Percentiles rank a stretch among this genome's conserved stretches.
Evolutionary conservation across 2,888 invertebrate species (phyloP).

Genomic region (Erebia epiphron): DNA sequence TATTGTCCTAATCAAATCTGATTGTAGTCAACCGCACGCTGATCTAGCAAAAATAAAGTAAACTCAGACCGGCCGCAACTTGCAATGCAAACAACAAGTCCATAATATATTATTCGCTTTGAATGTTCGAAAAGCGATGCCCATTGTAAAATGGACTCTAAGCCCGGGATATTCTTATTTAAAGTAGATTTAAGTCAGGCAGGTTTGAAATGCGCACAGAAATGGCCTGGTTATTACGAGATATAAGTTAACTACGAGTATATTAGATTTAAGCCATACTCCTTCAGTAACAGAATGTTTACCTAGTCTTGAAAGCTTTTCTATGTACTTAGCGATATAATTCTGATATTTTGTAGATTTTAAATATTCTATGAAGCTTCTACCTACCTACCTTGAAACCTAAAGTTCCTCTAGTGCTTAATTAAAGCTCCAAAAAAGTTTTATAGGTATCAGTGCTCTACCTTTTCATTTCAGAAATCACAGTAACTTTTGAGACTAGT

Average conservation of each 20-base stretch:
- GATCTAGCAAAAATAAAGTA: slow-evolving; percentile 6
- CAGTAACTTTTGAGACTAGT: too few relatives aligned
- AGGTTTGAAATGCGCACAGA: slow-evolving; percentile 10
- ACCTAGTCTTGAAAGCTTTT: not conserved
- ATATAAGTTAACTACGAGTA: too few relatives aligned
- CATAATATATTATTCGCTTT: not conserved
- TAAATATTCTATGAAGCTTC: too few relatives aligned
- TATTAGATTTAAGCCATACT: not conserved
- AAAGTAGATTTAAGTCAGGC: slow-evolving; percentile 24
- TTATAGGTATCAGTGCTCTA: too few relatives aligned
- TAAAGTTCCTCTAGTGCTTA: too few relatives aligned
- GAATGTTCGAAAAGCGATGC: not conserved
- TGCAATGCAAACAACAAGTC: slow-evolving; percentile 15
- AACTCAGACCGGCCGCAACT: not conserved
- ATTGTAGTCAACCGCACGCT: slow-evolving; percentile 8
- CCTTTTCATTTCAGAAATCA: too few relatives aligned
- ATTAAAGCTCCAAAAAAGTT: too few relatives aligned
- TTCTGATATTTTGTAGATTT: not conserved
- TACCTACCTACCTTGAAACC: too few relatives aligned
- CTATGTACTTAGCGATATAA: not conserved
- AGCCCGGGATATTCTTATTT: slow-evolving; percentile 22
- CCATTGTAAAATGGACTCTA: slow-evolving; percentile 18
- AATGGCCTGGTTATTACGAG: slow-evolving; percentile 9
- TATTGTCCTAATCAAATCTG: slow-evolving; percentile 7
- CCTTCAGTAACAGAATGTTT: not conserved